Percentiles rank a stretch among this genome's conserved stretches.
These are phyloP conservation scores for Cheilosia vulpina DNA, from an alignment of 2,888 invertebrate species.

Conservation along the genomic window DNA sequence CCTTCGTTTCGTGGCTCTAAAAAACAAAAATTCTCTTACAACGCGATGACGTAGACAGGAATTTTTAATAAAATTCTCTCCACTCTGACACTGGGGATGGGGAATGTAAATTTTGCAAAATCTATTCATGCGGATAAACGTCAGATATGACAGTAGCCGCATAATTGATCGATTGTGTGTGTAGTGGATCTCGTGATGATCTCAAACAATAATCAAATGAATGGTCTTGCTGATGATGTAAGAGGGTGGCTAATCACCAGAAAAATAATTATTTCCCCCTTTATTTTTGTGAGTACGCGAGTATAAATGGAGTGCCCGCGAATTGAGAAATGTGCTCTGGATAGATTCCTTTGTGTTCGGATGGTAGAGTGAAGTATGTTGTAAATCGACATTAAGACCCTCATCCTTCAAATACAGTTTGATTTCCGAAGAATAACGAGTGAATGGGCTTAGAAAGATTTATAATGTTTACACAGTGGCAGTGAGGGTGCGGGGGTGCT, in stretches of 20 bases:
- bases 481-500: conserved; percentile 15
- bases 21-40: conserved; percentile 45
- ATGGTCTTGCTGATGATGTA: conserved; percentile 62
- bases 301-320: conserved; percentile 47
- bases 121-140: conserved; percentile 62
- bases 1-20: conserved; percentile 26
- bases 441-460: conserved; percentile 44
- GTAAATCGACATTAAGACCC: conserved; percentile 73
- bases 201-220: conserved; percentile 40
- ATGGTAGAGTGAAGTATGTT: conserved; percentile 58
- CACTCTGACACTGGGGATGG: background rate
- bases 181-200: conserved; percentile 13
- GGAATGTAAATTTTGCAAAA: conserved; percentile 54
- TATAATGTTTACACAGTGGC: conserved; percentile 47
- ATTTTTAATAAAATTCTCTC: conserved; percentile 53
- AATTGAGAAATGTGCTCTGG: conserved; percentile 45
- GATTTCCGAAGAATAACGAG: conserved; percentile 46
- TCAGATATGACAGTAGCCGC: conserved; percentile 65
- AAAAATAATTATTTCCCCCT: conserved; percentile 66
- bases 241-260: conserved; percentile 70
- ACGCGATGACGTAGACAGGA: conserved; percentile 46
- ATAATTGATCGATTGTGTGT: conserved; percentile 65
- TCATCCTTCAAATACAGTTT: conserved; percentile 68
- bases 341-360: conserved; percentile 17
- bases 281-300: background rate